Base-by-base conservation (phyloP, 1,140 invertebrate species). In the Zophobas atratus region DNA sequence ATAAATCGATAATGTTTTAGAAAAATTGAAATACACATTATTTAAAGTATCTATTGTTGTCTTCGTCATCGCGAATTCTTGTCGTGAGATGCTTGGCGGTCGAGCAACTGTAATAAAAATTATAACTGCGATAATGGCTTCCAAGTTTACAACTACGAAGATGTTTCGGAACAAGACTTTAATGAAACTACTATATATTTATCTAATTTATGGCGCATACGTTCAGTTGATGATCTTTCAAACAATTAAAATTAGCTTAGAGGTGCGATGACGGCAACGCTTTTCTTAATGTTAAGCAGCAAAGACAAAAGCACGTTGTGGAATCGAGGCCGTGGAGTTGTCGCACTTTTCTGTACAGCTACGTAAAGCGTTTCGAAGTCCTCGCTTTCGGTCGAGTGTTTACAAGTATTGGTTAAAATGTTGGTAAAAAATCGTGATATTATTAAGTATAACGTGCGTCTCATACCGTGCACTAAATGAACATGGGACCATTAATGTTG, bases 401-500 rank as follows among this genome's bases (percentile, higher is more conserved):
- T 36, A 77, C 34, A 38, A 49, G 55, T 49, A 70, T 75, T 71
- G 53, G 43, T 38, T 63, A 75, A 72, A 56, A 56, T 38, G 33
- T 70, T 70, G 51, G 46, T 35, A n/a, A 70, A 63, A 74, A 67
- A 77, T 51, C 70, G 71, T 60, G 43, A 60, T 67, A 63, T 73
- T 73, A 60, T 77, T 67, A 67, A 49, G 49, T 55, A 51, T 48
- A 53, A 74, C 55, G 48, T 70, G 57, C 79, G 75, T 76, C 79
- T 77, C 73, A 72, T 75, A 78, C 76, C 79, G 77, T 80, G 77
- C 76, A 80, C 79, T 76, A 80, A 80, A 80, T 80, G 77, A 81
- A 81, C 77, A 79, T 77, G 79, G 79, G 81, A 80, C 81, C 80
- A 82, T 82, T 82, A 82, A 80, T 80, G 81, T 80, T 78, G 80